Conservation (phyloP, 1,140 invertebrate genomes). For the Aculops lycopersici region DNA sequence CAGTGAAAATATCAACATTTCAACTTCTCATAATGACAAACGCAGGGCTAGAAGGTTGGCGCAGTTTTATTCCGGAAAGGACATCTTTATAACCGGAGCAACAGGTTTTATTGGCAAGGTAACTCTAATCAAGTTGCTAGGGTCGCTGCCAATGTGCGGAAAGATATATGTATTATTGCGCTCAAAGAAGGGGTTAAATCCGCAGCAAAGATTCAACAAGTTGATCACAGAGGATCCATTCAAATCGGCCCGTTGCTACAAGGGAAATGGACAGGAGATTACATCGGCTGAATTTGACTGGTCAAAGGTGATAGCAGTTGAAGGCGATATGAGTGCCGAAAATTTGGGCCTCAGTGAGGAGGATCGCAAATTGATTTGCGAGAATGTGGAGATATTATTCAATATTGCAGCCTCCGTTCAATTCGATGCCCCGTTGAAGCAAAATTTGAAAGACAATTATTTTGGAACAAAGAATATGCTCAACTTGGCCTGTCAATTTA, state of each 20-base stretch:
- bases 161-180: slow-evolving; percentile 18
- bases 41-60: no score
- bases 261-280: no score
- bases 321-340: slow-evolving; percentile 56
- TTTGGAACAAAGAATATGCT: slow-evolving; percentile 48
- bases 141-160: slow-evolving; percentile 17
- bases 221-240: slow-evolving; percentile 8
- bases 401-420: slow-evolving; percentile 20
- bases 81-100: no score
- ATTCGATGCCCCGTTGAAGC: slow-evolving; percentile 25
- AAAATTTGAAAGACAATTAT: slow-evolving; percentile 47
- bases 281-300: background rate
- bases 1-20: no score
- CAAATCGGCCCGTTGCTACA: no score
- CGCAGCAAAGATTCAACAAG: slow-evolving; percentile 14
- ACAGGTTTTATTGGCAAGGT: no score
- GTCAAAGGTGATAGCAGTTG: slow-evolving; percentile 45
- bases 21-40: no score
- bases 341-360: slow-evolving; percentile 44
- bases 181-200: slow-evolving; percentile 15
- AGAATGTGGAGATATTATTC: slow-evolving; percentile 18
- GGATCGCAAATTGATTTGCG: slow-evolving; percentile 32
- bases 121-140: slow-evolving; percentile 19
- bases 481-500: slow-evolving; percentile 9
- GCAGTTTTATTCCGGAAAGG: no score